Evolutionary conservation across 2,797 vertebrate genomes (phyloP).

Genomic region (Notoglanidium macrostoma): DNA sequence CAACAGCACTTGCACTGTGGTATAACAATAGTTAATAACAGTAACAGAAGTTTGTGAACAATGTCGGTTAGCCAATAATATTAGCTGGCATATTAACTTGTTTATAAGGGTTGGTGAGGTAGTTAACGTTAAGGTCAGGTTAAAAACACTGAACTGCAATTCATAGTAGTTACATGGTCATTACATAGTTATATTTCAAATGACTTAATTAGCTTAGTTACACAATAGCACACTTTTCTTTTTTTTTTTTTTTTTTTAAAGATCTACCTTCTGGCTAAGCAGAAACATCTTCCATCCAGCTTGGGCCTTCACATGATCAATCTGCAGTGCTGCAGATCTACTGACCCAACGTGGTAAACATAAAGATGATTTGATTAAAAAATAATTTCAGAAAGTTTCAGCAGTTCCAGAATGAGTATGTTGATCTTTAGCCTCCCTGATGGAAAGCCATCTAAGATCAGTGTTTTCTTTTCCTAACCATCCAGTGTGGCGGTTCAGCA

Average conservation of each 20-base stretch:
- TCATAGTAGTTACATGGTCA: neutral
- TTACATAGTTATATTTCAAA: slow-evolving; percentile 1
- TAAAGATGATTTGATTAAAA: neutral
- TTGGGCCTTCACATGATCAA: neutral
- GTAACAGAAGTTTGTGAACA: neutral
- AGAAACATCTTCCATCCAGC: neutral
- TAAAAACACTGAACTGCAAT: neutral
- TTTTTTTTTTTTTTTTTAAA: neutral
- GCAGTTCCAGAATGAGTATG: slow-evolving; percentile 3
- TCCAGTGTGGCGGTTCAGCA: neutral
- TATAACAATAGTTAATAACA: neutral
- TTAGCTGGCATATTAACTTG: too few species aligned
- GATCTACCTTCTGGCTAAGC: neutral
- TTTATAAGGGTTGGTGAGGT: neutral
- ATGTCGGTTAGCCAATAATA: neutral
- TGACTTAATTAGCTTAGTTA: neutral
- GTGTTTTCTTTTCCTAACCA: neutral
- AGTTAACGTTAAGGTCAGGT: neutral
- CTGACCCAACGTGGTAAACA: neutral
- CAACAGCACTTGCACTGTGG: neutral
- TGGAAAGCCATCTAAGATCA: neutral
- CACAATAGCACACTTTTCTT: neutral
- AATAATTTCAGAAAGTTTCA: neutral
- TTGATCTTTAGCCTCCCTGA: neutral
- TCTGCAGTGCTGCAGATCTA: neutral